Percentiles rank a stretch among this genome's conserved stretches.
These are phyloP conservation scores for Amphilophus citrinellus DNA, from an alignment of 2,113 vertebrate species.

Conservation along the genomic window DNA sequence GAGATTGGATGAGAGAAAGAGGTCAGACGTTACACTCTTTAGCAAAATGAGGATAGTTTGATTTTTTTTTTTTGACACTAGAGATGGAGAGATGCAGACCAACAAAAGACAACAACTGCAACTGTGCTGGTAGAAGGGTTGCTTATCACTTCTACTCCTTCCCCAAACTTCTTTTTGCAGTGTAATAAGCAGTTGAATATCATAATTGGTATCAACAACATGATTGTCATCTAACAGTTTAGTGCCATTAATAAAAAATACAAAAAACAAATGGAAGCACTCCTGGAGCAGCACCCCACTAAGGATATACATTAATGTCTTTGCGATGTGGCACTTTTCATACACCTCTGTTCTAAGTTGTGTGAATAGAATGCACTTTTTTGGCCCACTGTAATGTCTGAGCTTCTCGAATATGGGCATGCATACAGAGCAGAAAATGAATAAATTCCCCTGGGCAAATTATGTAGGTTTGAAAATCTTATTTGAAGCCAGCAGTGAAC, in stretches of 20 bases:
- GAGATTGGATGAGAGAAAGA: not conserved
- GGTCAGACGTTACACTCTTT: slow-evolving; percentile 38
- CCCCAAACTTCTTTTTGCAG: not conserved
- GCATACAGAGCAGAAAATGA: slow-evolving; percentile 60
- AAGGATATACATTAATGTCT: slow-evolving; percentile 18
- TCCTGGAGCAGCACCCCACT: not conserved
- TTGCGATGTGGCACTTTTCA: not conserved
- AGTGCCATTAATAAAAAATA: not conserved
- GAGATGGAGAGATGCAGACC: not conserved
- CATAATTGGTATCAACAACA: not conserved
- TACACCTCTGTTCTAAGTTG: slow-evolving; percentile 17
- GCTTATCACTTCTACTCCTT: not conserved
- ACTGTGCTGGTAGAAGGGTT: not conserved
- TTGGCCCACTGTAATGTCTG: slow-evolving; percentile 40
- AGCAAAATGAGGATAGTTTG: slow-evolving; percentile 46
- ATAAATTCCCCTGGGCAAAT: slow-evolving; percentile 57
- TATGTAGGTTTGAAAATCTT: slow-evolving; percentile 61
- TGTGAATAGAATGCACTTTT: slow-evolving; percentile 32
- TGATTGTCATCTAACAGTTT: slow-evolving; percentile 18
- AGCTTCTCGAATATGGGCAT: slow-evolving; percentile 41
- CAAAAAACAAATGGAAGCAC: not conserved
- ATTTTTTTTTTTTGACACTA: slow-evolving; percentile 37
- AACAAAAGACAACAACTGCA: not conserved
- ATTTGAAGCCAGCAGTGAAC: slow-evolving; percentile 57
- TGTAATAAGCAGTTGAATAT: slow-evolving; percentile 31